Evolutionary conservation across 2,888 invertebrate genomes (phyloP).

Genomic region (Bembecia ichneumoniformis): DNA sequence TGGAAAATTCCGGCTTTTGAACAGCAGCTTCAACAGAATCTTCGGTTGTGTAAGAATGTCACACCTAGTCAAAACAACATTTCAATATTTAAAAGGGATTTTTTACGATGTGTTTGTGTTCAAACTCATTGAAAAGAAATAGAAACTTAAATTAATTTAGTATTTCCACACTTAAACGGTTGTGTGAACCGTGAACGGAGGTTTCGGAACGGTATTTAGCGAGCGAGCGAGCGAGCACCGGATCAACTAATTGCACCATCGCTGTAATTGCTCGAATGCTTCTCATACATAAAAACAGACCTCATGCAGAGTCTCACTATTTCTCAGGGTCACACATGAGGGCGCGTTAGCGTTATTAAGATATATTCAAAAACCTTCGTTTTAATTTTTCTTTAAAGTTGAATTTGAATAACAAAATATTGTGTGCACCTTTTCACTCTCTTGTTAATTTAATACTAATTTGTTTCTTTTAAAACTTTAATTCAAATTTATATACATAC

Average conservation of each 20-base stretch:
- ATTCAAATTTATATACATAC: no score
- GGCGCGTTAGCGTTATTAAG: no score
- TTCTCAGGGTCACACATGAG: slow-evolving; percentile 22
- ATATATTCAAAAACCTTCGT: no score
- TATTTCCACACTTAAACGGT: neutral
- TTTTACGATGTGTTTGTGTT: neutral
- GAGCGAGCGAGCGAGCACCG: slow-evolving; percentile 19
- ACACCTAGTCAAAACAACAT: neutral
- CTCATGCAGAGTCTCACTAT: slow-evolving; percentile 22
- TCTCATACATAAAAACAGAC: slow-evolving; percentile 25
- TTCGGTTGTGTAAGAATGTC: slow-evolving; percentile 9
- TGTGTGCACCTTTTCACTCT: no score
- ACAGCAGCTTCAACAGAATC: slow-evolving; percentile 3
- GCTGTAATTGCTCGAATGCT: slow-evolving; percentile 31
- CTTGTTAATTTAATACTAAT: no score
- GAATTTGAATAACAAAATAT: no score
- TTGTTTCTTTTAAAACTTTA: no score
- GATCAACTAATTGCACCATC: slow-evolving; percentile 36
- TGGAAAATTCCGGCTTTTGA: slow-evolving; percentile 14
- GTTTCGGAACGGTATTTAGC: slow-evolving; percentile 22
- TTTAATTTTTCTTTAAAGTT: no score
- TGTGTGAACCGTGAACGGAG: neutral
- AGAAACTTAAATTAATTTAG: neutral
- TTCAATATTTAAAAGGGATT: neutral
- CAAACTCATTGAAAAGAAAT: neutral